Conservation (phyloP, 2,797 vertebrate genomes). For the Sebastes vulpes region DNA sequence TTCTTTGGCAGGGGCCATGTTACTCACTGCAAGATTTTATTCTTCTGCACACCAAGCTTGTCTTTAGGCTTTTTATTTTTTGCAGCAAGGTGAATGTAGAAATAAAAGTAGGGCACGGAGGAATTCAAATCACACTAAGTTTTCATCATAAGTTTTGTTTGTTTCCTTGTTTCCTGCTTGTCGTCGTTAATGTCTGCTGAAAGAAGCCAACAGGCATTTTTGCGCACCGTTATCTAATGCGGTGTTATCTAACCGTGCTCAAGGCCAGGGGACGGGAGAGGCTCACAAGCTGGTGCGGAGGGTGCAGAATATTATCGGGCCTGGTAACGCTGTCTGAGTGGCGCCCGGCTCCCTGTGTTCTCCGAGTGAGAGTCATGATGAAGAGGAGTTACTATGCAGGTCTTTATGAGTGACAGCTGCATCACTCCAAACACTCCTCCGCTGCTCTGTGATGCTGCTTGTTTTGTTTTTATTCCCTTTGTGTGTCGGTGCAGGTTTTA, state of each 20-base stretch:
- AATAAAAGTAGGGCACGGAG: conserved; percentile 1
- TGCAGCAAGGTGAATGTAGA: conserved; percentile 7
- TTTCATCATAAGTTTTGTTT: conserved; percentile 44
- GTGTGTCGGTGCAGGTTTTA: not conserved
- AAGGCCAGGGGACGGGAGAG: conserved; percentile 38
- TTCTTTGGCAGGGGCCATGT: not conserved
- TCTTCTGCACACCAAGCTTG: not conserved
- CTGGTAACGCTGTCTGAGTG: conserved; percentile 48
- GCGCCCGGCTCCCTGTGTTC: conserved; percentile 20
- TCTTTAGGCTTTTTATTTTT: conserved; percentile 4
- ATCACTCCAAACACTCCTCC: conserved; percentile 18
- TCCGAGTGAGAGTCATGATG: conserved; percentile 25
- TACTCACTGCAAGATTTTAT: conserved; percentile 1
- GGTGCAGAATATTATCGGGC: conserved; percentile 51
- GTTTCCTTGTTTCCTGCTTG: conserved; percentile 21
- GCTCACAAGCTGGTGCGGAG: conserved; percentile 46
- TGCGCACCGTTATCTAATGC: conserved; percentile 56
- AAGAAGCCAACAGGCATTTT: conserved; percentile 52
- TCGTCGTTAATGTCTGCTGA: conserved; percentile 56
- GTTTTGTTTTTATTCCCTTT: not conserved
- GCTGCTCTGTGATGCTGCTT: conserved; percentile 1
- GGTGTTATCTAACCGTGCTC: conserved; percentile 69
- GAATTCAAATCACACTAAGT: conserved; percentile 35
- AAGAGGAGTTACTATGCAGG: conserved; percentile 27
- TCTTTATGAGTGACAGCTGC: conserved; percentile 38